Percentiles rank a stretch among this genome's conserved stretches.
Conservation (phyloP, 2,797 vertebrate genomes). For the Enteromius thamalakanensis region DNA sequence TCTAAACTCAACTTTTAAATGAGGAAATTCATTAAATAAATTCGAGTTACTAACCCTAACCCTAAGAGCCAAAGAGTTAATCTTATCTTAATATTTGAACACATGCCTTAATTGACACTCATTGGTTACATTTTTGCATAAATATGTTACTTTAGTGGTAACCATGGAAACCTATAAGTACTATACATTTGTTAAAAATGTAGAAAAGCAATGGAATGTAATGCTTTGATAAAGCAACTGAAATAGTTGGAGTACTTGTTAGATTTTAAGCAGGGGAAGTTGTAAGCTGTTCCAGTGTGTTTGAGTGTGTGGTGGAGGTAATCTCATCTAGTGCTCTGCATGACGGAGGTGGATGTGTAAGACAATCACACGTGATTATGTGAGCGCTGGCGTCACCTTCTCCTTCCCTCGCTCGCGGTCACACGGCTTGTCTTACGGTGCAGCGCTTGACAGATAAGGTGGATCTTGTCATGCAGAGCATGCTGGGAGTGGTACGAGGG, state of each 20-base stretch:
- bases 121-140: too few species aligned
- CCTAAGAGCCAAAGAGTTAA: too few species aligned
- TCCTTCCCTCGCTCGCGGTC: neutral
- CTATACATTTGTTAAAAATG: too few species aligned
- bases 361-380: constrained; percentile 19
- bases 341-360: constrained; percentile 43
- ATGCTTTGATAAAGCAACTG: neutral
- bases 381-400: constrained; percentile 1
- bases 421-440: constrained; percentile 6
- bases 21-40: too few species aligned
- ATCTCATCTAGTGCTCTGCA: constrained; percentile 36
- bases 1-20: too few species aligned
- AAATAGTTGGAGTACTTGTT: neutral
- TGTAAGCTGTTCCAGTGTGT: neutral
- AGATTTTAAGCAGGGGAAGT: neutral
- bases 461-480: constrained; percentile 45
- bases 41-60: too few species aligned
- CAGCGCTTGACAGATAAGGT: constrained; percentile 2
- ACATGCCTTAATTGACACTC: too few species aligned
- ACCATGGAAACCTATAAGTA: too few species aligned
- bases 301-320: neutral
- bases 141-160: too few species aligned
- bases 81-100: too few species aligned
- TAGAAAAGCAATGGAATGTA: neutral
- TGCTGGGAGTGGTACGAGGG: constrained; percentile 73